Conservation (phyloP, 2,888 invertebrate species). For the Brachypalpus laphriformis region DNA sequence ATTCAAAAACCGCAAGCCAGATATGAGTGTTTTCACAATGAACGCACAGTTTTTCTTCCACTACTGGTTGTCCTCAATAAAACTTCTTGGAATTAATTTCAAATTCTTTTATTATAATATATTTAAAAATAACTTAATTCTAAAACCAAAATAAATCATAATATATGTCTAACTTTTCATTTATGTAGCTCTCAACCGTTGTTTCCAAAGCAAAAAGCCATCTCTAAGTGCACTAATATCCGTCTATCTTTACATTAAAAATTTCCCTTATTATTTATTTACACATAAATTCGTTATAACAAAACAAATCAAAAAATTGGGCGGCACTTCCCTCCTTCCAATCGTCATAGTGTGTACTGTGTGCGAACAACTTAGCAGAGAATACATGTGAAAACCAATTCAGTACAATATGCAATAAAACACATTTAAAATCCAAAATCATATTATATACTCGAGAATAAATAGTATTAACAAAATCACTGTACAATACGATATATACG, state of each 20-base stretch:
- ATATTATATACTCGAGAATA: slow-evolving; percentile 29
- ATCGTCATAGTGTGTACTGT: not conserved
- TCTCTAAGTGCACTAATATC: not conserved
- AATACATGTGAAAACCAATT: not conserved
- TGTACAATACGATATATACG: slow-evolving; percentile 39
- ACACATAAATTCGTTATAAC: slow-evolving; percentile 60
- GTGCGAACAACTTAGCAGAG: not conserved
- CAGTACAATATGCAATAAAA: slow-evolving; percentile 26
- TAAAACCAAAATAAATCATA: slow-evolving; percentile 39
- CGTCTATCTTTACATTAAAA: slow-evolving; percentile 26
- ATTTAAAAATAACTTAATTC: slow-evolving; percentile 60
- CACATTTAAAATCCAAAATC: slow-evolving; percentile 32
- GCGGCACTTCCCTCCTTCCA: not conserved
- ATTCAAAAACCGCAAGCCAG: too few relatives aligned
- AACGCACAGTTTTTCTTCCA: too few relatives aligned
- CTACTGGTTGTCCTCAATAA: too few relatives aligned
- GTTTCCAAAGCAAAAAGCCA: not conserved
- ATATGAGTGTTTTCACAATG: too few relatives aligned
- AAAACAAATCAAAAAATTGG: slow-evolving; percentile 24
- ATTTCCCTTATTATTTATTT: slow-evolving; percentile 41
- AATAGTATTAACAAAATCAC: slow-evolving; percentile 49
- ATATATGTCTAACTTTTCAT: slow-evolving; percentile 2
- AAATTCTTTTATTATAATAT: slow-evolving; percentile 2
- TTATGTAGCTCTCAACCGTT: not conserved
- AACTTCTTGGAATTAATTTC: slow-evolving; percentile 3